These are phyloP conservation scores for Ammodytes dubius DNA, from an alignment of 2,113 vertebrate genomes.

Conservation along the genomic window DNA sequence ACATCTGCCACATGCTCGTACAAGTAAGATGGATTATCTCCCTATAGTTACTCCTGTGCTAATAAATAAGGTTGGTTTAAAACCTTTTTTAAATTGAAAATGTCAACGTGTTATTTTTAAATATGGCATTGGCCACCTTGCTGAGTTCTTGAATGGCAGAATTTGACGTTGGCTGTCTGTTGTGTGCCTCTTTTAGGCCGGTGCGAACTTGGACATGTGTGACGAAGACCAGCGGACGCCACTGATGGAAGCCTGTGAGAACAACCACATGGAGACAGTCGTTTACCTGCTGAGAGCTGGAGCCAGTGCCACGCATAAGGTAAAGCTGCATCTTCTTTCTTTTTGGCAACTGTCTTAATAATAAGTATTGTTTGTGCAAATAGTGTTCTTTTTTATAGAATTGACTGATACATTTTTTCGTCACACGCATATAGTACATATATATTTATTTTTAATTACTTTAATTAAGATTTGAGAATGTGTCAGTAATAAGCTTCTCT, in stretches of 20 bases:
- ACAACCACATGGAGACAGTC: conserved; percentile 95
- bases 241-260: conserved; percentile 97
- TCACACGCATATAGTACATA: neutral
- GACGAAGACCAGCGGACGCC: conserved; percentile 98
- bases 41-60: neutral
- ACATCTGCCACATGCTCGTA: conserved; percentile 97
- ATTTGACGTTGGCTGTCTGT: neutral
- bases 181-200: conserved; percentile 87
- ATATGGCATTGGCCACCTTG: no score
- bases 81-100: neutral
- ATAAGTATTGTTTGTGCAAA: no score
- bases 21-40: conserved; percentile 82
- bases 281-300: conserved; percentile 96
- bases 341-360: neutral
- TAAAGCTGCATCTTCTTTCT: conserved; percentile 51
- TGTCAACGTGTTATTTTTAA: no score
- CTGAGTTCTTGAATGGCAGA: neutral
- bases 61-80: neutral
- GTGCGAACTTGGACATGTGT: conserved; percentile 96
- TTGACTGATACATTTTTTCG: neutral
- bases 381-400: no score
- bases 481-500: conserved; percentile 4
- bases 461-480: neutral
- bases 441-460: neutral
- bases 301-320: conserved; percentile 94